Evolutionary conservation across 1,140 invertebrate species (phyloP).

Genomic region (Lordiphosa clarofinis): DNA sequence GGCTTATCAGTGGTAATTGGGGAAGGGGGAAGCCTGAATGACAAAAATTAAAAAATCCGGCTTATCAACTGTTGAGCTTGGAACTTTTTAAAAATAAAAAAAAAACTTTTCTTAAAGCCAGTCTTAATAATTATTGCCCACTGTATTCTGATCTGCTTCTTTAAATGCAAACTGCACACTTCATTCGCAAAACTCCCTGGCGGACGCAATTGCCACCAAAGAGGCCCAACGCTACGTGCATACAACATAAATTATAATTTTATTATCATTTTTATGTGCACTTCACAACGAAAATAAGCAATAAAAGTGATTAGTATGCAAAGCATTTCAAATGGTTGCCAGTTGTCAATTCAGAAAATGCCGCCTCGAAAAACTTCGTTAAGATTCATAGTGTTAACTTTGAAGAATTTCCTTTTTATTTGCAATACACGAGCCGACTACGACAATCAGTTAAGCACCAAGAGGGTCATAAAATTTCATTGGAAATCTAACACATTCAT

Average conservation of each 20-base stretch:
- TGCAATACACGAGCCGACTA: neutral
- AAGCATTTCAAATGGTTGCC: conserved; percentile 9
- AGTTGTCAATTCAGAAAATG: conserved; percentile 2
- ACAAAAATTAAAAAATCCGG: too few species aligned
- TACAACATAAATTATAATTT: conserved; percentile 6
- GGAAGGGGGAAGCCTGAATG: too few species aligned
- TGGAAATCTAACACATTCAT: conserved; percentile 76
- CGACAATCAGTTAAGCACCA: neutral
- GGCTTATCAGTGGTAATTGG: neutral
- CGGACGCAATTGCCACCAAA: neutral
- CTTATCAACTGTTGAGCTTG: too few species aligned
- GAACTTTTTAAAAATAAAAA: too few species aligned
- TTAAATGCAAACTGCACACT: conserved; percentile 7
- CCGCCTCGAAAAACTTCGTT: conserved; percentile 6
- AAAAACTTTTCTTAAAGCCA: too few species aligned
- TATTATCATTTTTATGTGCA: conserved; percentile 8
- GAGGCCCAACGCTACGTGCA: neutral
- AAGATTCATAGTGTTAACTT: conserved; percentile 9
- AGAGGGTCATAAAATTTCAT: conserved; percentile 57
- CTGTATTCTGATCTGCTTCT: neutral
- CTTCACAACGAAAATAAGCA: conserved; percentile 2
- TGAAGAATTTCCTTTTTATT: conserved; percentile 12
- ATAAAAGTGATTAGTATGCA: conserved; percentile 13
- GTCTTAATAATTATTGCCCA: too few species aligned
- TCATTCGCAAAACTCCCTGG: neutral